These are phyloP conservation scores for Drosophila aldrichi DNA, from an alignment of 2,888 invertebrate genomes.

Conservation along the genomic window DNA sequence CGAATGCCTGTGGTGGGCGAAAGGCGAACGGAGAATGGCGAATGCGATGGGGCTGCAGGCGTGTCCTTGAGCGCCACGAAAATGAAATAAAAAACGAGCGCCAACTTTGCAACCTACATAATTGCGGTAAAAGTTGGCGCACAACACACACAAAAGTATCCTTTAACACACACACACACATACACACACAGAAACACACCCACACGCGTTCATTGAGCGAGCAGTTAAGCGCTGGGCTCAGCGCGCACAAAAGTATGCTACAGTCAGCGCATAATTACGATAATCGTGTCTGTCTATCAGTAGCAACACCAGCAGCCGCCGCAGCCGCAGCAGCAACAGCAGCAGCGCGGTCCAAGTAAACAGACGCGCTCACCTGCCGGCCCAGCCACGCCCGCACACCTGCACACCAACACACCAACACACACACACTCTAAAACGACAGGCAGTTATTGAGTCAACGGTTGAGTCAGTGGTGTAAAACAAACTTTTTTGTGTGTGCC, in stretches of 20 bases:
- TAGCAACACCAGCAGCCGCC: constrained; percentile 4
- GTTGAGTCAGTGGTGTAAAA: constrained; percentile 70
- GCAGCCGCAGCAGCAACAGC: not conserved
- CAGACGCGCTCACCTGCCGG: constrained; percentile 43
- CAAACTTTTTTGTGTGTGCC: constrained; percentile 69
- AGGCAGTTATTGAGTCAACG: constrained; percentile 75
- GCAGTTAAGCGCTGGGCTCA: constrained; percentile 55
- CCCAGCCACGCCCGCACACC: constrained; percentile 20
- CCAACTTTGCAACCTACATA: constrained; percentile 77
- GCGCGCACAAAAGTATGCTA: constrained; percentile 73
- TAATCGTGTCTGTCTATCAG: constrained; percentile 76
- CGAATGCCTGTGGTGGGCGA: constrained; percentile 47
- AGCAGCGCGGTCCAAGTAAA: constrained; percentile 40
- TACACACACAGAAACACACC: not conserved
- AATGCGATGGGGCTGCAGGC: constrained; percentile 20
- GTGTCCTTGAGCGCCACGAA: constrained; percentile 62
- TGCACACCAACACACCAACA: constrained; percentile 8
- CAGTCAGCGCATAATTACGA: constrained; percentile 79
- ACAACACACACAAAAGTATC: constrained; percentile 48
- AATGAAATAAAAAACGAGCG: constrained; percentile 67
- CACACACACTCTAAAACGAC: constrained; percentile 35
- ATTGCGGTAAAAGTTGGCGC: constrained; percentile 72
- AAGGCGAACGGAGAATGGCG: constrained; percentile 2
- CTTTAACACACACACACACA: constrained; percentile 38
- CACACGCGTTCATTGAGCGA: constrained; percentile 34